phyloP scores from a whole-genome alignment of 1,140 invertebrate species.

The Bombus difficillimus region DNA sequence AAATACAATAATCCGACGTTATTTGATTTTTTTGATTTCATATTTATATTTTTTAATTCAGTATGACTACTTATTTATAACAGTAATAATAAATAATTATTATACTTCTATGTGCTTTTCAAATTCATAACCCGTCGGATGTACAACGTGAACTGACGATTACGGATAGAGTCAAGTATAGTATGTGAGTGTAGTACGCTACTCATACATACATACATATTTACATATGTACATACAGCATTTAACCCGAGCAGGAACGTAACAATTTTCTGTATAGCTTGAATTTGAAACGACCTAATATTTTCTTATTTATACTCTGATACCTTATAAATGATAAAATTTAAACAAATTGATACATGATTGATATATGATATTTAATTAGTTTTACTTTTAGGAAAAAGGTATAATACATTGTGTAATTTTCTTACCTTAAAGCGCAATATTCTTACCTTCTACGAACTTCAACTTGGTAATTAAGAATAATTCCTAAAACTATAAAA shows the following conservation, averaged over 20 bases:
- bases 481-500: no score
- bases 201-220: background rate
- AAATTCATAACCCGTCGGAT: background rate
- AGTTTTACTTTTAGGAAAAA: background rate
- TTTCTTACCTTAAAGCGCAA: no score
- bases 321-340: background rate
- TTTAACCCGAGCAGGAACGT: constrained; percentile 24
- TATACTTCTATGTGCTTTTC: background rate
- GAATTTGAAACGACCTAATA: no score
- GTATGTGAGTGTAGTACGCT: no score
- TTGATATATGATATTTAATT: background rate
- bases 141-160: background rate
- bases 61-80: background rate
- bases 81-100: background rate
- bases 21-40: constrained; percentile 71
- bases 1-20: constrained; percentile 75
- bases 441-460: no score
- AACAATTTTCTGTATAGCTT: background rate
- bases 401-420: background rate
- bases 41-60: constrained; percentile 45
- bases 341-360: background rate
- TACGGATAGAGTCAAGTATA: no score
- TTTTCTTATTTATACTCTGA: background rate
- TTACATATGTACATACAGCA: background rate
- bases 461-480: no score